Evolutionary conservation across 2,888 invertebrate species (phyloP).

Genomic region (Drosophila nigritarsus): DNA sequence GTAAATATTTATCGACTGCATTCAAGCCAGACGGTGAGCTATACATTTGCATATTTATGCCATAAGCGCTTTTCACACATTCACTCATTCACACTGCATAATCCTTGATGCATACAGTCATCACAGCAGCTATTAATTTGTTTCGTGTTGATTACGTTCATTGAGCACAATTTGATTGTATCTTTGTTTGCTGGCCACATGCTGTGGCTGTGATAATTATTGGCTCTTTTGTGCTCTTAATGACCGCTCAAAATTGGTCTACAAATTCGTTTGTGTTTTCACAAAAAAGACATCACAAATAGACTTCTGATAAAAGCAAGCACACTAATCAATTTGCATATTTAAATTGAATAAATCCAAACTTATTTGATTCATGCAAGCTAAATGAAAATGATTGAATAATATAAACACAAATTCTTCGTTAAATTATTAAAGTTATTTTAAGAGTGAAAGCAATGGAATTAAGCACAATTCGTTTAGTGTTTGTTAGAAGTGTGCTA

Average conservation of each 20-base stretch:
- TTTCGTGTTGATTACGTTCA: conserved; percentile 40
- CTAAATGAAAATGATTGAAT: not conserved
- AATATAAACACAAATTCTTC: too few species aligned
- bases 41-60: conserved; percentile 12
- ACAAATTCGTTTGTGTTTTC: not conserved
- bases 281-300: not conserved
- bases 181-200: conserved; percentile 10
- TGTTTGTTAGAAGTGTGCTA: not conserved
- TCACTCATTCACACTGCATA: conserved; percentile 10
- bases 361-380: not conserved
- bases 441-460: not conserved
- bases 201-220: conserved; percentile 1
- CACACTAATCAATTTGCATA: not conserved
- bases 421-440: not conserved
- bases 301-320: not conserved
- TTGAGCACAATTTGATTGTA: conserved; percentile 22
- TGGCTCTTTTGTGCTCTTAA: not conserved
- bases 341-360: not conserved
- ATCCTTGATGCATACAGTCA: conserved; percentile 13
- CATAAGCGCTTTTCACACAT: conserved; percentile 14
- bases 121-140: conserved; percentile 40
- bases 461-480: not conserved
- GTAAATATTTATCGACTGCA: conserved; percentile 30
- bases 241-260: not conserved
- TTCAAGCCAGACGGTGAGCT: conserved; percentile 38